A percentile compares a stretch with the other conserved stretches of the same genome.
These are phyloP conservation scores for Phalacrocorax pelagicus DNA, from an alignment of 2,113 vertebrate genomes.

Conservation along the genomic window DNA sequence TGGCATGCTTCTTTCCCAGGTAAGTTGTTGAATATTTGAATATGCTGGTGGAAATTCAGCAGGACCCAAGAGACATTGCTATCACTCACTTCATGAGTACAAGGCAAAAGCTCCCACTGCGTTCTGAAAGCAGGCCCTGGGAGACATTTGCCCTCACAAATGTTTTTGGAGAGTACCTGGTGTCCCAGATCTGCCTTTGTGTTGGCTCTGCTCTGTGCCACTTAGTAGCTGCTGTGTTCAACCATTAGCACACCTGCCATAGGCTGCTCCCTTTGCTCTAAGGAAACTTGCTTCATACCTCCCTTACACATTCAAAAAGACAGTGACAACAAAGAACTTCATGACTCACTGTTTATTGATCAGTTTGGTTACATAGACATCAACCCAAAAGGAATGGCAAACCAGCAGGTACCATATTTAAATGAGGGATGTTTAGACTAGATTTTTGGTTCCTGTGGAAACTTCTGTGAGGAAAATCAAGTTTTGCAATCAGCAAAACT, in stretches of 20 bases:
- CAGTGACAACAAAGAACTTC: background rate
- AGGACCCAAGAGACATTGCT: background rate
- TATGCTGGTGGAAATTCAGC: background rate
- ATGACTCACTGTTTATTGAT: background rate
- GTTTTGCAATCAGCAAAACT: background rate
- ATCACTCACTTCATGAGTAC: background rate
- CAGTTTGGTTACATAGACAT: fast-evolving
- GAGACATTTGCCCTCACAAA: background rate
- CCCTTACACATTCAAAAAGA: background rate
- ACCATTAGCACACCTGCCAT: background rate
- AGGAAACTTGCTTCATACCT: background rate
- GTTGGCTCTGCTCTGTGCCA: background rate
- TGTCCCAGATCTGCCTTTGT: background rate
- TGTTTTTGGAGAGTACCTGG: background rate
- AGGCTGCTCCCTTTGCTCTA: background rate
- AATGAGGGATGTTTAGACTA: background rate
- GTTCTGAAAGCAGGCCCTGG: background rate
- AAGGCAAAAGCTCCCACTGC: background rate
- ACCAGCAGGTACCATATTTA: background rate
- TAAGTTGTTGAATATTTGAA: background rate
- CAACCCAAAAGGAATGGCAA: background rate
- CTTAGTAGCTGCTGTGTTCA: background rate
- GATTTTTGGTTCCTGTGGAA: background rate
- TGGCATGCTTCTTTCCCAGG: background rate
- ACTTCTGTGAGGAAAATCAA: background rate